Evolutionary conservation across 2,113 vertebrate genomes (phyloP).

Genomic region (Neotoma lepida): DNA sequence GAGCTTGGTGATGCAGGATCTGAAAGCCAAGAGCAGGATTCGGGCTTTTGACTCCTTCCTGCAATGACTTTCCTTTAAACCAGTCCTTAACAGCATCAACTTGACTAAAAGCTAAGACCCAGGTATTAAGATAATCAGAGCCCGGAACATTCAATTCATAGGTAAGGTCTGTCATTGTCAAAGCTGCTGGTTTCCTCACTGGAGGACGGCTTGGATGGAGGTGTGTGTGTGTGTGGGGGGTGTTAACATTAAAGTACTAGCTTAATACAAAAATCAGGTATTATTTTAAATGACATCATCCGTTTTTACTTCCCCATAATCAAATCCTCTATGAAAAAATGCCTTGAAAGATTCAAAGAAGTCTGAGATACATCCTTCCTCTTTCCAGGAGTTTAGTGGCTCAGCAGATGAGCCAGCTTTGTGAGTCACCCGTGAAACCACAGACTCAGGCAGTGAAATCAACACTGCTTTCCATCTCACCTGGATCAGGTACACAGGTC

Average conservation of each 20-base stretch:
- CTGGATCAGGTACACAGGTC: neutral
- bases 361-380: neutral
- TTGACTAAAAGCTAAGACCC: constrained; percentile 1
- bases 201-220: neutral
- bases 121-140: neutral
- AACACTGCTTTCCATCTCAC: neutral
- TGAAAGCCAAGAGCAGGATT: neutral
- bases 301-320: neutral
- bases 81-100: neutral
- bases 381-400: neutral
- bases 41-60: constrained; percentile 21
- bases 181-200: neutral
- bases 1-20: neutral
- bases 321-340: neutral
- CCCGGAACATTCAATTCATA: neutral
- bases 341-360: neutral
- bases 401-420: neutral
- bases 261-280: neutral
- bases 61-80: neutral
- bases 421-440: neutral
- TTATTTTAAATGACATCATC: neutral
- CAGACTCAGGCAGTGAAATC: neutral
- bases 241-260: neutral
- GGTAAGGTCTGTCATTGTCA: neutral
- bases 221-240: too few species aligned